Evolutionary conservation across 1,140 invertebrate species (phyloP), one percentile per base, ranked within the genome.

Genomic region (Pseudomyrmex concolor): DNA sequence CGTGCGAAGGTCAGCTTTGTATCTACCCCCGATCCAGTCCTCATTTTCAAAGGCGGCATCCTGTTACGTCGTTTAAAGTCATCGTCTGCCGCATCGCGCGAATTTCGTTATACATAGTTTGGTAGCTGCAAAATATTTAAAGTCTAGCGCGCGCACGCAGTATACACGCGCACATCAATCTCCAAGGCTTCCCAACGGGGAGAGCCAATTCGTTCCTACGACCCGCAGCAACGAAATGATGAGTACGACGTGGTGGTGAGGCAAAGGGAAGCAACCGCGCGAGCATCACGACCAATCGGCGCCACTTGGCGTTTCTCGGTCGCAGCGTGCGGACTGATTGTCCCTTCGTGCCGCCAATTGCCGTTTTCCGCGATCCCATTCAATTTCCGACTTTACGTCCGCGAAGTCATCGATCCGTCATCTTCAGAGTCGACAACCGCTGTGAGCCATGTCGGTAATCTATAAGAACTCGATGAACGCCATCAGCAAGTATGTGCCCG

Each of bases 401-500:
- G 48, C 12, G 13, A 3, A 25, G 25, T 60, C 10, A 9, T 17
- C 3, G 13, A 8, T 66, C 63, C n/a, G 25, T 9, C 19, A 17
- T 43, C 63, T 10, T 12, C 25, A 51, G 50, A 17, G 57, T 71
- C 51, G 45, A 78, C 66, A 67, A 77, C 25, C 13, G 51, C 10
- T 43, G 70, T 22, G 45, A 55, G 77, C 22, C 51, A 95, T 95
- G 94, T 94, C 95, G 51, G 51, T 89, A 71, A 60, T 97, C 9
- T 98, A 98, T 91, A 95, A 95, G 91, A 95, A 95, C 15, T 90
- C 96, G 8, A 96, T 98, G 92, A 94, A 94, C 51, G 93, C 92
- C 45, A 95, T 96, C 5, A 97, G 98, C 89, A 96, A 96, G 94
- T 95, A 96, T 86, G 97, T 98, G 60, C 98, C 98, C 3, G 91